Conservation (phyloP, 2,797 vertebrate genomes). For the Karalla daura region DNA sequence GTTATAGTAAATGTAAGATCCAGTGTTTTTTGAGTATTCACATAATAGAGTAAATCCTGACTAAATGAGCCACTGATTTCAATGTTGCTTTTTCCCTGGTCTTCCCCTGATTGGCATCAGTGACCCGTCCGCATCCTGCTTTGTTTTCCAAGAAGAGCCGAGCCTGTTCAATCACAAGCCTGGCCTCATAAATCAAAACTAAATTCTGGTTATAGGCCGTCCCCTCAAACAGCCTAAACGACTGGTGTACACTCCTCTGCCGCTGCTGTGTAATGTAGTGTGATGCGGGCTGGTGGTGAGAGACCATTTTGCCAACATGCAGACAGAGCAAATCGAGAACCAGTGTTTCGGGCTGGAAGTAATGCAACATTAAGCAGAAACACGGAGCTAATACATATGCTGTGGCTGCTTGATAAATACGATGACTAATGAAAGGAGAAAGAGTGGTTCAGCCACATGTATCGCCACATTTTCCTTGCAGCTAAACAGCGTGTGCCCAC, state of each 20-base stretch:
- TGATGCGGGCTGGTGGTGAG: constrained; percentile 53
- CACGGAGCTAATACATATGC: constrained; percentile 18
- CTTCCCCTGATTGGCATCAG: background rate
- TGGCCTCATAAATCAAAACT: constrained; percentile 6
- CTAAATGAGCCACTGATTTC: background rate
- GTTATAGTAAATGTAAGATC: background rate
- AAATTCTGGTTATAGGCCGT: constrained; percentile 24
- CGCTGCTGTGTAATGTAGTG: constrained; percentile 52
- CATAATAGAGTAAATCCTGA: background rate
- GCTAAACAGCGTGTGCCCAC: background rate
- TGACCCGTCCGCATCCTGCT: background rate
- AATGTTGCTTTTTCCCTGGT: background rate
- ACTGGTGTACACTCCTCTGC: constrained; percentile 31
- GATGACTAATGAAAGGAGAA: constrained; percentile 28
- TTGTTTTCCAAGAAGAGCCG: background rate
- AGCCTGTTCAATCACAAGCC: background rate
- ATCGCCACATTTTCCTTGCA: background rate
- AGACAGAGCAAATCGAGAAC: constrained; percentile 29
- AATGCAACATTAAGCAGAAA: constrained; percentile 49
- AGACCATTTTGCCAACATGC: constrained; percentile 43
- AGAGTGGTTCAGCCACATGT: constrained; percentile 22
- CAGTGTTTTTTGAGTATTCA: background rate
- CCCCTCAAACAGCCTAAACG: constrained; percentile 31
- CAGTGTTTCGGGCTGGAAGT: constrained; percentile 8
- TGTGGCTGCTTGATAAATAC: constrained; percentile 35